Conservation (phyloP, 2,888 invertebrate species). For the Pollenia griseotomentosa region DNA sequence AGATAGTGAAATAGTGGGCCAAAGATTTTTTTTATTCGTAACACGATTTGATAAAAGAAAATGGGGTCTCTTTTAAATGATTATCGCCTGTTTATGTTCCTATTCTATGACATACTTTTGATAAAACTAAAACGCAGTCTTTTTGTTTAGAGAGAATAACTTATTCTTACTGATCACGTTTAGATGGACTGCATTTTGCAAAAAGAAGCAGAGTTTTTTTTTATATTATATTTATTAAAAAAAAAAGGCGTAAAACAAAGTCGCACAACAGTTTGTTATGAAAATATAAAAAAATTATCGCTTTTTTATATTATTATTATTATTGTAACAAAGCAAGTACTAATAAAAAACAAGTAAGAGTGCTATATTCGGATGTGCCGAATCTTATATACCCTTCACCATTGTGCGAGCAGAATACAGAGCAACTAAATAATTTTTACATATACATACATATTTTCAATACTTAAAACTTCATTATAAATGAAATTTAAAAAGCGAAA, state of each 20-base stretch:
- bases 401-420: too few relatives aligned
- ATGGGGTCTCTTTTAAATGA: background rate
- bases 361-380: too few relatives aligned
- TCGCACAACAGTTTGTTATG: slow-evolving; percentile 5
- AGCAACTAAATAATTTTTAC: too few relatives aligned
- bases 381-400: too few relatives aligned
- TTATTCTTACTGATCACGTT: slow-evolving; percentile 40
- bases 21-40: background rate
- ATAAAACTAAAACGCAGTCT: slow-evolving; percentile 17
- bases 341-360: too few relatives aligned
- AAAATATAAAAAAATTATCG: slow-evolving; percentile 30
- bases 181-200: slow-evolving; percentile 40
- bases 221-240: background rate
- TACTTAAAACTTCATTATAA: too few relatives aligned
- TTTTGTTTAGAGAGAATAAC: slow-evolving; percentile 5
- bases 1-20: slow-evolving; percentile 16
- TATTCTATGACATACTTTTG: slow-evolving; percentile 49
- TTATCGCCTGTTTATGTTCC: slow-evolving; percentile 4
- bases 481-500: too few relatives aligned
- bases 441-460: too few relatives aligned
- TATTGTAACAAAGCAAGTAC: background rate
- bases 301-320: background rate
- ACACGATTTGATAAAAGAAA: background rate
- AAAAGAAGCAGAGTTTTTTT: background rate
- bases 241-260: slow-evolving; percentile 10